Base-by-base conservation (phyloP, 2,888 invertebrate species). In the Mythimna albipuncta region DNA sequence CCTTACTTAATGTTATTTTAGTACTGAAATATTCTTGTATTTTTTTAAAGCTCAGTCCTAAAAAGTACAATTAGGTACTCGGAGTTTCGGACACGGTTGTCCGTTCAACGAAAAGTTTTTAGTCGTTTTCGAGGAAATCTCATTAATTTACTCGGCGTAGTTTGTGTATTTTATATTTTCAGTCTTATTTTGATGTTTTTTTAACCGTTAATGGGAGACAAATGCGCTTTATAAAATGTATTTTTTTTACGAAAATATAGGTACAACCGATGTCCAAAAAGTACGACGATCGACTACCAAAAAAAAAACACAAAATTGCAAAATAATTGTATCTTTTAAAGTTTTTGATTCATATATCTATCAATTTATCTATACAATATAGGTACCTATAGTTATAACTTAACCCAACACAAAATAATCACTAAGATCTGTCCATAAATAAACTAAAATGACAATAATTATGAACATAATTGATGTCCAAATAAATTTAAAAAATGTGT, bases 1-100 rank as follows among this genome's bases (percentile, higher is more conserved):
- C 75, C 73, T 63, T 82, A 67, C 75, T 77, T 77, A 71, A 73
- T 77, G 69, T 79, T 76, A 75, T 72, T 74, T 73, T 69, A 69
- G 79, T 64, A 71, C 64, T 58, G 63, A 26, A 64, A 61, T 69
- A 64, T 82, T 69, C 64, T 69, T 66, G 59, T 64, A 65, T 82
- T 79, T 64, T 79, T 68, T 71, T 35, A 21, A 9, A 70, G 50
- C 47, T 66, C 50, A 1, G 44, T 41, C 13, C 11, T 67, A 47
- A 58, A 77, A 81, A 68, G 58, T 68, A 19, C 19, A 19, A 59
- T 38, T 47, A 47, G 47, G 47, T 47, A 47, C 47, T 54, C 26
- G 35, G 21, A 69, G 55, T 35, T 35, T 19, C 11, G 32, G 38
- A 65, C 52, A 52, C 38, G 72, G 50, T 26, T 73, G 57, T 58